Evolutionary conservation across 2,888 invertebrate species (phyloP).

Genomic region (Thecocarcelia acutangulata): DNA sequence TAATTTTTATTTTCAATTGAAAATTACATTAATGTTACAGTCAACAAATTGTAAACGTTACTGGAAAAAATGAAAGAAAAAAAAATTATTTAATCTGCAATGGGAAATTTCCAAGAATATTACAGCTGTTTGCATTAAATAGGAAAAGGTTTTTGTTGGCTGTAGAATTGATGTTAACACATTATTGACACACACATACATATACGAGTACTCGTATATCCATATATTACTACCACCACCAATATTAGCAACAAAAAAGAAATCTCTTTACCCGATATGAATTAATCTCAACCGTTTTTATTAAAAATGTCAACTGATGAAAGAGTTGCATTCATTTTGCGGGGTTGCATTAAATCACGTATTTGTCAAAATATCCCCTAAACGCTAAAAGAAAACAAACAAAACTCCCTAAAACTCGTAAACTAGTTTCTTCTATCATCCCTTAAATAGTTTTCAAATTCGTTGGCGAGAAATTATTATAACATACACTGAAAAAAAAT

Average conservation of each 20-base stretch:
- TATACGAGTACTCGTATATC: neutral
- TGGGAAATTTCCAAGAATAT: constrained; percentile 78
- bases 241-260: constrained; percentile 30
- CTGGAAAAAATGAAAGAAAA: constrained; percentile 9
- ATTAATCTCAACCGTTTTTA: constrained; percentile 70
- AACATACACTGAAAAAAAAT: too few species aligned
- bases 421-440: constrained; percentile 41
- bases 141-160: constrained; percentile 29
- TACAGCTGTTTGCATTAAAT: constrained; percentile 75
- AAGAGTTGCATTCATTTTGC: constrained; percentile 53
- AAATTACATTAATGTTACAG: constrained; percentile 56
- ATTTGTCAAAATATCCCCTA: constrained; percentile 53
- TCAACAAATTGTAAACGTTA: constrained; percentile 40
- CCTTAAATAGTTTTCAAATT: constrained; percentile 11
- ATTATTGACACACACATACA: constrained; percentile 37
- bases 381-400: constrained; percentile 25
- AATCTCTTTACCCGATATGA: constrained; percentile 44
- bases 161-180: constrained; percentile 42
- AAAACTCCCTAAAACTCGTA: constrained; percentile 31
- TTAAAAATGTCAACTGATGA: constrained; percentile 35
- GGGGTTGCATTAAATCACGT: constrained; percentile 23
- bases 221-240: neutral
- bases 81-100: constrained; percentile 76
- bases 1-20: constrained; percentile 36
- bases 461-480: too few species aligned